Evolutionary conservation across 2,797 vertebrate species (phyloP), one percentile per base, ranked within the genome.

Genomic region (Falco cherrug): DNA sequence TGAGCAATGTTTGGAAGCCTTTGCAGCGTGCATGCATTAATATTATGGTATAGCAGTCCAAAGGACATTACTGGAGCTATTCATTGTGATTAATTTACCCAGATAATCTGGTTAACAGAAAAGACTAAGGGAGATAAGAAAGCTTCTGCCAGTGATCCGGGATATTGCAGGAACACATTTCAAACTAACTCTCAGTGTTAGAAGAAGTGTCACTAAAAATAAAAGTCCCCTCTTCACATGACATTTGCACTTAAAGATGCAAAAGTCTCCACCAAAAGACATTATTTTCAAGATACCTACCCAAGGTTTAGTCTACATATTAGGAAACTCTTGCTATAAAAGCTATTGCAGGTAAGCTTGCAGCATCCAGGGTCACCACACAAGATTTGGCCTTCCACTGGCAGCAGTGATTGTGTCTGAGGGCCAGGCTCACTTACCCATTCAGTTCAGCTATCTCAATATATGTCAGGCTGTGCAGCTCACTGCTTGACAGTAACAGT

Each of bases 401-500:
- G 12, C 31, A 35, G 28, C 50, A 37, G 37, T 13, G 53, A 7
- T 5, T 35, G 61, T 17, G 41, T 3, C 1, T 3, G 1, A 54
- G 18, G 41, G 33, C 21, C n/a, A 18, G 26, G 33, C 22, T 84
- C 65, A 98, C 99, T 97, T n/a, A 99, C 99, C 99, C 99, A 0
- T 99, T 99, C 91, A 99, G 96, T 71, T 99, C 99, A 17, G 99
- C 98, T 2, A 99, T 99, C 97, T 99, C 99, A 5, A 99, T 98
- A 63, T 99, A 99, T 0, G 99, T 95, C 96, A 99, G 98, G 82
- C 99, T 98, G 69, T 99, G 98, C 1, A 99, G 99, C 93, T 99
- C 99, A 11, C 99, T 99, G 98, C 99, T 99, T 2, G 99, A 99
- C 77, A 99, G 98, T 94, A 99, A 87, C 70, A 99, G 97, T 16